These are phyloP conservation scores for Axinella damicornis DNA, from an alignment of 37 sponge, comb jelly and placozoan species.

Conservation along the genomic window DNA sequence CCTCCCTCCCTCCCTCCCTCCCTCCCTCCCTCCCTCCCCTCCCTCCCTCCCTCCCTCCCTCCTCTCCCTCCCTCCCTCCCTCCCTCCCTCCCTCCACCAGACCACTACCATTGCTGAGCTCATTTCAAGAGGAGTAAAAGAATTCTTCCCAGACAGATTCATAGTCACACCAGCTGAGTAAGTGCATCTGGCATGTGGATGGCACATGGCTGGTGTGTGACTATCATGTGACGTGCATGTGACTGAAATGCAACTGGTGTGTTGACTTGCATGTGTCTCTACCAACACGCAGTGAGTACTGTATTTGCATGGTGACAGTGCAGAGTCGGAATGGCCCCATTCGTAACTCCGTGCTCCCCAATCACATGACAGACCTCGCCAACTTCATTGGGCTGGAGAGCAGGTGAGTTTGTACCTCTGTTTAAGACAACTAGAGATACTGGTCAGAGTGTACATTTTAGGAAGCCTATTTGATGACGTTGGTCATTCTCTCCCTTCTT, in stretches of 20 bases:
- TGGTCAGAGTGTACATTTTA: no score
- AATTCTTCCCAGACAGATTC: slow-evolving; percentile 76
- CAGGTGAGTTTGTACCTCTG: slow-evolving; percentile 46
- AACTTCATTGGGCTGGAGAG: slow-evolving; percentile 72
- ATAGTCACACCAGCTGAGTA: slow-evolving; percentile 48
- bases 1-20: no score
- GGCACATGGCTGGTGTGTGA: no score
- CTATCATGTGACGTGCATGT: no score
- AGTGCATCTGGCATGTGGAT: slow-evolving; percentile 25
- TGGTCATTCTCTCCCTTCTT: no score
- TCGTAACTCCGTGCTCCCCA: slow-evolving; percentile 73
- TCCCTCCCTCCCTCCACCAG: slow-evolving; percentile 4
- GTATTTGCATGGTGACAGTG: slow-evolving; percentile 80
- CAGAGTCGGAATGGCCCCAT: slow-evolving; percentile 73
- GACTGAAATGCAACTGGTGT: no score
- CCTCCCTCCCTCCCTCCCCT: no score
- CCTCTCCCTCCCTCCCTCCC: no score
- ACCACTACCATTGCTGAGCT: slow-evolving; percentile 66
- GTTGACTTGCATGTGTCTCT: no score
- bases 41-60: not conserved
- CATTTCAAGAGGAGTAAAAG: slow-evolving; percentile 66
- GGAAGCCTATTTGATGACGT: no score
- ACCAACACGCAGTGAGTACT: slow-evolving; percentile 47
- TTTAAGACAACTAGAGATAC: no score
- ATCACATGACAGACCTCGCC: slow-evolving; percentile 70